Percentiles rank a stretch among this genome's conserved stretches.
These are phyloP conservation scores for Festucalex cinctus DNA, from an alignment of 2,113 vertebrate species.

Conservation along the genomic window DNA sequence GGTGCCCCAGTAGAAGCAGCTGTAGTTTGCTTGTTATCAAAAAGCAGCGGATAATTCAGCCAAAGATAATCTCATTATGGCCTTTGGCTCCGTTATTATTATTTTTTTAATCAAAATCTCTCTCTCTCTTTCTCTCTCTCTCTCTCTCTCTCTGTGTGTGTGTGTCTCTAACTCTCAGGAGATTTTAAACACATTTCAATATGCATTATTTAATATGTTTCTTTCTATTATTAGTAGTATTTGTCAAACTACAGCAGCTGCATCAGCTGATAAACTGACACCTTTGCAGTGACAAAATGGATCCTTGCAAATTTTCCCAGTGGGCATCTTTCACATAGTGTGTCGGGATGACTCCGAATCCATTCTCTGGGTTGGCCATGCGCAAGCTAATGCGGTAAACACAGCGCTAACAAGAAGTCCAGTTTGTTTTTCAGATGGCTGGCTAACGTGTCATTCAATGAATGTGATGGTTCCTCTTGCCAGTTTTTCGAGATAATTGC, in stretches of 20 bases:
- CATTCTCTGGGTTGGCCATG: constrained; percentile 35
- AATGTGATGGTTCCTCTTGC: background rate
- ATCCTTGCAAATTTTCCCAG: constrained; percentile 24
- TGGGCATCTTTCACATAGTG: constrained; percentile 24
- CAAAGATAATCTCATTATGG: constrained; percentile 32
- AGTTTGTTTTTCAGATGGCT: constrained; percentile 3
- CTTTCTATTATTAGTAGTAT: constrained; percentile 25
- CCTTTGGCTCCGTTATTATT: constrained; percentile 49
- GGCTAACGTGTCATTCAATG: background rate
- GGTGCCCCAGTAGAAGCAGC: constrained; percentile 22
- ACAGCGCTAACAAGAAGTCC: constrained; percentile 19
- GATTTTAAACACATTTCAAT: constrained; percentile 22
- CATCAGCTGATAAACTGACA: constrained; percentile 20
- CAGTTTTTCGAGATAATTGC: background rate
- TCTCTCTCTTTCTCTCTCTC: background rate
- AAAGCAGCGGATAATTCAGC: constrained; percentile 16
- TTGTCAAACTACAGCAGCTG: constrained; percentile 25
- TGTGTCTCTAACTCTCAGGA: too few relatives aligned
- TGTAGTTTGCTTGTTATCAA: constrained; percentile 23
- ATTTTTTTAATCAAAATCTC: constrained; percentile 35
- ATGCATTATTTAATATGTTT: constrained; percentile 10
- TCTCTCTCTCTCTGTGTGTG: background rate
- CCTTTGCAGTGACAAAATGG: constrained; percentile 26
- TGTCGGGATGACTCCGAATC: constrained; percentile 29
- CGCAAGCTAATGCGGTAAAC: constrained; percentile 37